Conservation (phyloP, 2,797 vertebrate genomes). For the Capromys pilorides region DNA sequence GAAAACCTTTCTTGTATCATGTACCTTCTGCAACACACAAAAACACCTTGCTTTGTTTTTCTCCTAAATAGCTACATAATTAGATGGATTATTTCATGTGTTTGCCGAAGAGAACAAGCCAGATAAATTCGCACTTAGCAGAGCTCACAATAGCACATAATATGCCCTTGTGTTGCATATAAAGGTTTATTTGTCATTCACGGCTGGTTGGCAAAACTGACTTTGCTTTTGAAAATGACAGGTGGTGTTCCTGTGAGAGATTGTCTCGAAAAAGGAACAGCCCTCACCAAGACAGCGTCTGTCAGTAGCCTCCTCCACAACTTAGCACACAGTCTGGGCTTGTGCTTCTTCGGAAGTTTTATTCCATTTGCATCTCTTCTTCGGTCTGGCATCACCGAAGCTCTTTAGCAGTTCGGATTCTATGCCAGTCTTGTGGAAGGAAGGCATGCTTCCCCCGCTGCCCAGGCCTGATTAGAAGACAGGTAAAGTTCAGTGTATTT, state of each 20-base stretch:
- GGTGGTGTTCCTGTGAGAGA: slow-evolving; percentile 90
- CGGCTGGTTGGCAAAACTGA: slow-evolving; percentile 91
- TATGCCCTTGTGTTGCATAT: slow-evolving; percentile 90
- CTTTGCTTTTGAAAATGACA: slow-evolving; percentile 92
- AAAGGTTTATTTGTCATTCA: slow-evolving; percentile 92
- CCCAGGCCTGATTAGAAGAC: slow-evolving; percentile 83
- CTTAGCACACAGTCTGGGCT: slow-evolving; percentile 83
- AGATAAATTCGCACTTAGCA: slow-evolving; percentile 93
- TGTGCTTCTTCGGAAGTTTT: slow-evolving; percentile 83
- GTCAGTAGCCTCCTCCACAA: slow-evolving; percentile 84
- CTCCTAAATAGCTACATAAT: slow-evolving; percentile 90
- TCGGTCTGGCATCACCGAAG: slow-evolving; percentile 79
- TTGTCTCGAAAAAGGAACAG: slow-evolving; percentile 86
- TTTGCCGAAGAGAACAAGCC: slow-evolving; percentile 90
- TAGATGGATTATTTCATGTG: slow-evolving; percentile 90
- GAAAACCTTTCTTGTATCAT: slow-evolving; percentile 87
- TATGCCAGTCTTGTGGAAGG: slow-evolving; percentile 72
- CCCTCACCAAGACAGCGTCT: slow-evolving; percentile 84
- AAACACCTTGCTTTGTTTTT: slow-evolving; percentile 89
- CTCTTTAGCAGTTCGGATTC: slow-evolving; percentile 81
- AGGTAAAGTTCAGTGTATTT: slow-evolving; percentile 88
- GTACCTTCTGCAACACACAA: slow-evolving; percentile 85
- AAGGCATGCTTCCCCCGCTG: slow-evolving; percentile 75
- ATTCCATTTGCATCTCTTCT: slow-evolving; percentile 84
- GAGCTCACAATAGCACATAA: slow-evolving; percentile 90